phyloP scores from a whole-genome alignment of 2,113 vertebrate species.

The Sapayoa aenigma region DNA sequence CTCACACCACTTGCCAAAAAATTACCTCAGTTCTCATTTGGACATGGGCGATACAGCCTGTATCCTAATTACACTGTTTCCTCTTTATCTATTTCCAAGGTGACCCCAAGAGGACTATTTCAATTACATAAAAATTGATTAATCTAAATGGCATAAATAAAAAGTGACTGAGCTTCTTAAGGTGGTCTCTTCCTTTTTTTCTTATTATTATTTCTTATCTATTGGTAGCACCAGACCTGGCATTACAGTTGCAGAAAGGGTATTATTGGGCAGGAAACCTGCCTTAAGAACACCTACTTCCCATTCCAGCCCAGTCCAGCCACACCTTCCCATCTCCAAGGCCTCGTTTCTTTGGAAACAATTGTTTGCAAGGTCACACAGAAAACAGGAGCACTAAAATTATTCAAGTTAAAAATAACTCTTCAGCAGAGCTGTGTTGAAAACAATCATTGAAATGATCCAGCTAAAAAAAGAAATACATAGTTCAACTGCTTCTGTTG shows the following conservation, averaged over 20 bases:
- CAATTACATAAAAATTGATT: background rate
- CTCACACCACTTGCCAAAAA: background rate
- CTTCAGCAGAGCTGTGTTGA: background rate
- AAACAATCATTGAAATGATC: background rate
- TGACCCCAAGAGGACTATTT: background rate
- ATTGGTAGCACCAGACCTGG: background rate
- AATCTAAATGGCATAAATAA: background rate
- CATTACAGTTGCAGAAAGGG: background rate
- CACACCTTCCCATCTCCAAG: background rate
- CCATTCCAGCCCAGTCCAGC: background rate
- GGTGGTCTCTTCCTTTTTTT: background rate
- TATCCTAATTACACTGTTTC: background rate
- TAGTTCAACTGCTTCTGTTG: background rate
- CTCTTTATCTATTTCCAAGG: background rate
- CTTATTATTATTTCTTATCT: background rate
- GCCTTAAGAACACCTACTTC: background rate
- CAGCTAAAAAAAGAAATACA: background rate
- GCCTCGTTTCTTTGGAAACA: background rate
- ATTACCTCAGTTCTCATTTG: background rate
- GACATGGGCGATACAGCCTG: background rate
- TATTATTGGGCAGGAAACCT: background rate
- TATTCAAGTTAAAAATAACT: constrained; percentile 18
- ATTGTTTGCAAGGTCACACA: constrained; percentile 1
- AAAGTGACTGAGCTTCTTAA: background rate
- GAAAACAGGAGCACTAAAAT: background rate